Conservation (phyloP, 2,888 invertebrate species). For the Apodemia mormo region DNA sequence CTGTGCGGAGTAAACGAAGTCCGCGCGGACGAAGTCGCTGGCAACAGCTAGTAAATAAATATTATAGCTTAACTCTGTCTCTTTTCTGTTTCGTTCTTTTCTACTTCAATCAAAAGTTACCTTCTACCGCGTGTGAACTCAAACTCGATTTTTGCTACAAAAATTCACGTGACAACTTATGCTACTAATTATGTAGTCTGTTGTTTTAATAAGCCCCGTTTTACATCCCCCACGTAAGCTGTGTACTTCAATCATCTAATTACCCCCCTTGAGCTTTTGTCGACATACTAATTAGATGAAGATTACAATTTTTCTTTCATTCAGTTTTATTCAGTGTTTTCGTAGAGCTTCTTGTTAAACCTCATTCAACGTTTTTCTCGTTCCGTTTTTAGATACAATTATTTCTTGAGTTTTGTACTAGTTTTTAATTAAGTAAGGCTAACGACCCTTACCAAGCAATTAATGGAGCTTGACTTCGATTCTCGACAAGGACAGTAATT, state of each 20-base stretch:
- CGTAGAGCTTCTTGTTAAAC: background rate
- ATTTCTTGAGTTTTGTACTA: background rate
- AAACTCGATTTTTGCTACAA: too few species aligned
- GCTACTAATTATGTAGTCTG: constrained; percentile 12
- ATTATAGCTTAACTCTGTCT: too few species aligned
- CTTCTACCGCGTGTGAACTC: too few species aligned
- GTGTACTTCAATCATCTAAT: constrained; percentile 32
- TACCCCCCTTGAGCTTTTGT: constrained; percentile 31
- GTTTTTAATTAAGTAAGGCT: too few species aligned
- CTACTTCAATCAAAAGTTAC: too few species aligned
- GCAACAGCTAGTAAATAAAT: too few species aligned
- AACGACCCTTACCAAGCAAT: too few species aligned
- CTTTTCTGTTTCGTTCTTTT: too few species aligned
- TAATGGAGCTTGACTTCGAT: too few species aligned
- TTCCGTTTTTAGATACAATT: background rate
- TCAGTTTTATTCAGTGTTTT: constrained; percentile 3
- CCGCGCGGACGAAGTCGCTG: too few species aligned
- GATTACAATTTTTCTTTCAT: constrained; percentile 11
- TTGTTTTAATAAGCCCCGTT: constrained; percentile 12
- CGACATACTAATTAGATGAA: constrained; percentile 30
- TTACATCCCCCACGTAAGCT: constrained; percentile 21
- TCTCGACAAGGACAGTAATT: too few species aligned
- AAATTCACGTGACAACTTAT: background rate
- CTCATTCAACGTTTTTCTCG: background rate
- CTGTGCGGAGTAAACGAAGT: too few species aligned